Conservation (phyloP, 2,888 invertebrate genomes). For the Spisula solida region DNA sequence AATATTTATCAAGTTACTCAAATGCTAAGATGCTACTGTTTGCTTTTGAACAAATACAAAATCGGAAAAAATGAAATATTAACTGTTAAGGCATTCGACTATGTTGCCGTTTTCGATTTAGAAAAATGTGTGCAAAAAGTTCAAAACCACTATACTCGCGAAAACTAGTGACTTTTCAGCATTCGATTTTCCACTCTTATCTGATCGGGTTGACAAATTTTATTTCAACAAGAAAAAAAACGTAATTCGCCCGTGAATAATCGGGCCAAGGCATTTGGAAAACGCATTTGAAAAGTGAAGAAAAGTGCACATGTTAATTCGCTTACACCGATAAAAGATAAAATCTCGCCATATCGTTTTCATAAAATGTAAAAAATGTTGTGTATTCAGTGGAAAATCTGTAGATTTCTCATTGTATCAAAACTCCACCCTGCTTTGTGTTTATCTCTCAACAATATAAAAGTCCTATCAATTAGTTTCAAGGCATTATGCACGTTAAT, state of each 20-base stretch:
- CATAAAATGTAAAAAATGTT: conserved; percentile 1
- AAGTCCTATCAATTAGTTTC: conserved; percentile 46
- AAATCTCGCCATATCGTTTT: background rate
- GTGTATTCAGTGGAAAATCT: background rate
- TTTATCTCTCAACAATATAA: conserved; percentile 38
- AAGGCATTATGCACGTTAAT: conserved; percentile 17
- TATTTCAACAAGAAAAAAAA: background rate
- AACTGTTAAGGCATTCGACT: too few species aligned
- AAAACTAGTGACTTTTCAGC: conserved; percentile 13
- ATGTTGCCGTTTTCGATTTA: too few species aligned
- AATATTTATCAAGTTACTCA: too few species aligned
- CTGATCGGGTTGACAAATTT: conserved; percentile 7
- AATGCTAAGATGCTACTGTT: too few species aligned
- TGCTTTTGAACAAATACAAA: too few species aligned
- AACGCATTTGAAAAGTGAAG: conserved; percentile 9
- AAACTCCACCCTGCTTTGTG: conserved; percentile 44
- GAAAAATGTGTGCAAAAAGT: background rate
- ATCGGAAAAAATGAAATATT: too few species aligned
- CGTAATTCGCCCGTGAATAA: background rate
- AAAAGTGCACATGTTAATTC: background rate
- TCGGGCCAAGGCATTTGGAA: background rate
- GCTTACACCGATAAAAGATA: background rate
- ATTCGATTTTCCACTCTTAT: background rate
- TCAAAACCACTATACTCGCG: background rate
- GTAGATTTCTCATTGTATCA: conserved; percentile 26